Percentiles rank a stretch among this genome's conserved stretches.
Conservation (phyloP, 2,888 invertebrate genomes). For the Monopis laevigella region DNA sequence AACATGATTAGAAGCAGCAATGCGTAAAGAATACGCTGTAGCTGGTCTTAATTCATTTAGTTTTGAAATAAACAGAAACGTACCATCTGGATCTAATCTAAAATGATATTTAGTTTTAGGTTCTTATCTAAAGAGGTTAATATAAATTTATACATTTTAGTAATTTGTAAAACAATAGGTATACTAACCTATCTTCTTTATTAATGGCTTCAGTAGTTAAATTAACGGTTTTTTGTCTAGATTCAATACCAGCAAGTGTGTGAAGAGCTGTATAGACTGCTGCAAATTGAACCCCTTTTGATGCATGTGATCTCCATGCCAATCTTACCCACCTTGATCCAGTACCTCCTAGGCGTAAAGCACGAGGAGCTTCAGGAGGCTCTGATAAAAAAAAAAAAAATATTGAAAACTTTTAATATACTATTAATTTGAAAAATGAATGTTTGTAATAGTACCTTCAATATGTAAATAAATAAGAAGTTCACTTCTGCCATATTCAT, state of each 20-base stretch:
- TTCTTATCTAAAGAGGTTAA: background rate
- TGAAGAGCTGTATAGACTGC: constrained; percentile 33
- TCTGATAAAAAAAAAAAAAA: constrained; percentile 38
- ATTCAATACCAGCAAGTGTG: constrained; percentile 25
- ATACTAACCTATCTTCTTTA: constrained; percentile 23
- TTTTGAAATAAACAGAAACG: constrained; percentile 24
- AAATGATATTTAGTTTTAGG: background rate
- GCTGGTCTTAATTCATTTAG: constrained; percentile 72
- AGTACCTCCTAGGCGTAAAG: constrained; percentile 66
- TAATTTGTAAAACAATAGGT: background rate
- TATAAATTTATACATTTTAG: background rate
- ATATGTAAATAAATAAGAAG: constrained; percentile 72
- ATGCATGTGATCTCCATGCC: constrained; percentile 51
- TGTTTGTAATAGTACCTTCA: too few species aligned
- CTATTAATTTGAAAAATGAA: too few species aligned
- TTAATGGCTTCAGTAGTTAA: constrained; percentile 28
- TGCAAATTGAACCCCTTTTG: constrained; percentile 21
- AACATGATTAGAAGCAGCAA: constrained; percentile 75
- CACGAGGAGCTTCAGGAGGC: constrained; percentile 72
- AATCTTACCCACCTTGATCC: constrained; percentile 69
- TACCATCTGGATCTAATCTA: constrained; percentile 27
- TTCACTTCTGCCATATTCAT: constrained; percentile 74
- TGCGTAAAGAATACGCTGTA: constrained; percentile 72
- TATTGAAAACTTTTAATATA: too few species aligned
- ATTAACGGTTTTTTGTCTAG: constrained; percentile 26